Percentiles rank a stretch among this genome's conserved stretches.
Conservation (phyloP, 2,888 invertebrate genomes). For the Electrophaes corylata region DNA sequence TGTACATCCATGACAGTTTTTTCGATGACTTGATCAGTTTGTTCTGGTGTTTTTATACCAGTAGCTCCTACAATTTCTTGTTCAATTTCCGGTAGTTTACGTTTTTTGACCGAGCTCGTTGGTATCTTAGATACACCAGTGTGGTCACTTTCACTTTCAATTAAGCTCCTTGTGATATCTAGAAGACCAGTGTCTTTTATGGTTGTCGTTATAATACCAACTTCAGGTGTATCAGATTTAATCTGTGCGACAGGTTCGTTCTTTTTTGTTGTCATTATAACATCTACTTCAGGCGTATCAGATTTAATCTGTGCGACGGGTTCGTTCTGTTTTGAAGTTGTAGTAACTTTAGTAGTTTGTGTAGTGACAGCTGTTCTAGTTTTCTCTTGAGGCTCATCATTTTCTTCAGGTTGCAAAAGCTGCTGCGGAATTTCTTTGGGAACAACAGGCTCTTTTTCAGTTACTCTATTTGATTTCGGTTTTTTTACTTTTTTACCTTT, state of each 20-base stretch:
- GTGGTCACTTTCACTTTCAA: conserved; percentile 55
- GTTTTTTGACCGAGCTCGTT: conserved; percentile 20
- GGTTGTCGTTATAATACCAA: not conserved
- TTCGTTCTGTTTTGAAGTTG: not conserved
- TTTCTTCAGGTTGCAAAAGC: not conserved
- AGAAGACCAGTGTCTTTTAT: conserved; percentile 39
- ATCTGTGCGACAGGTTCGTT: conserved; percentile 1
- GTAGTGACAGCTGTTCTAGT: not conserved
- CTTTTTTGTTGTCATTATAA: not conserved
- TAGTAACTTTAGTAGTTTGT: conserved; percentile 4
- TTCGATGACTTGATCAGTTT: not conserved
- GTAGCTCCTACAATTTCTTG: not conserved
- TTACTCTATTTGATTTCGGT: conserved; percentile 5
- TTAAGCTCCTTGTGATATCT: conserved; percentile 49
- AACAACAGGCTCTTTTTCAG: conserved; percentile 1
- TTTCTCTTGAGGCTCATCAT: not conserved
- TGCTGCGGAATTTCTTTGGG: not conserved
- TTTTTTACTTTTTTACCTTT: conserved; percentile 3
- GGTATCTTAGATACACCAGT: conserved; percentile 41
- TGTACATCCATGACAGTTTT: not conserved
- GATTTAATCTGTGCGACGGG: conserved; percentile 1
- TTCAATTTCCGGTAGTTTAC: conserved; percentile 5
- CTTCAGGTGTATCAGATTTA: conserved; percentile 2
- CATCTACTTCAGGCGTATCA: conserved; percentile 4
- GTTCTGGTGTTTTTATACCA: conserved; percentile 1